Evolutionary conservation across 2,888 invertebrate genomes (phyloP), one percentile per base, ranked within the genome.

Genomic region (Caenorhabditis uteleia): DNA sequence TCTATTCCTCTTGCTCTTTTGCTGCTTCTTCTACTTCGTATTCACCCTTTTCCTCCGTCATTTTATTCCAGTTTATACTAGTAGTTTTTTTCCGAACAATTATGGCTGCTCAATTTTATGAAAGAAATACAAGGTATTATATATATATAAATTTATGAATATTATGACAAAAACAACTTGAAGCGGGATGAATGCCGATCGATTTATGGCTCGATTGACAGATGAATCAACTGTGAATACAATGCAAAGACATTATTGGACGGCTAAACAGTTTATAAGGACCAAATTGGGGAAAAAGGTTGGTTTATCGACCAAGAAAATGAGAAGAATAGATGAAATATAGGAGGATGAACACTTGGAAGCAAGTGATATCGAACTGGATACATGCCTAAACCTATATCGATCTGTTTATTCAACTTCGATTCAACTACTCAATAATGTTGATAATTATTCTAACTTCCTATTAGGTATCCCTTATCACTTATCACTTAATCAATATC

Each of bases 241-340:
- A 14, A 70, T 95, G 89, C 92, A 93, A 85, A 92, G 95, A 85
- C 93, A 94, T 77, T 97, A 92, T 85, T 98, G 95, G 95, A 91
- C 95, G 55, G 95, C 97, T 7, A 97, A 95, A 84, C 95, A 95
- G 85, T 90, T 91, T 43, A 48, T 80, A 23, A 43, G 77, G 39
- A 68, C 68, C 3, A 80, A 80, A 56, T 38, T 80, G 34, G 77
- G 80, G 12, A 77, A 76, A 43, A 77, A 76, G 61, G 75, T 68
- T 20, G 42, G 34, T 31, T 20, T 34, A 1, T 43, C 36, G 20
- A 39, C 8, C 10, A 42, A 55, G n/a, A 1, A 16, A 10, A n/a
- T 29, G 16, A 45, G 12, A 20, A 2, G 8, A 44, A 20, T 18
- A 3, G 8, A 6, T 14, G 7, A 16, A 27, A 14, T 44, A 26